Conservation (phyloP, 2,888 invertebrate species). For the Caenorhabditis sp. region DNA sequence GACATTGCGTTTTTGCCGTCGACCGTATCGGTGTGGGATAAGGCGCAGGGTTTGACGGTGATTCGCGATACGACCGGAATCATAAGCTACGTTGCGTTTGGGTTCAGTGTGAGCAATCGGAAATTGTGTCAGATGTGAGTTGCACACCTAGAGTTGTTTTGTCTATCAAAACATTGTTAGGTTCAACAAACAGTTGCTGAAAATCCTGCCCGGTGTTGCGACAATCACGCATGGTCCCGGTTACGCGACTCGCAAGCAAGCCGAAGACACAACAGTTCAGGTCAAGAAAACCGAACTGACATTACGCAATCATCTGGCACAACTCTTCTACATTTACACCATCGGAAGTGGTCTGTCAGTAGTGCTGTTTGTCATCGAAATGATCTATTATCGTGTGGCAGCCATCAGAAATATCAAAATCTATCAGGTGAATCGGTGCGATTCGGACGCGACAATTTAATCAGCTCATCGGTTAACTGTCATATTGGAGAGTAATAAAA, state of each 20-base stretch:
- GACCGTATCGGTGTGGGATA: constrained; percentile 47
- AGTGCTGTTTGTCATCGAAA: constrained; percentile 29
- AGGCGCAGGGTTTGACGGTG: constrained; percentile 40
- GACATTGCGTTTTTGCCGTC: constrained; percentile 53
- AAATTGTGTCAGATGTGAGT: constrained; percentile 42
- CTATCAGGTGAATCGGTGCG: not conserved
- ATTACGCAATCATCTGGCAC: constrained; percentile 43
- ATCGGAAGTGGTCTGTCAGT: constrained; percentile 30
- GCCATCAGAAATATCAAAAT: constrained; percentile 25
- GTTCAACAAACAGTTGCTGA: constrained; percentile 54
- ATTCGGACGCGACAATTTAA: not conserved
- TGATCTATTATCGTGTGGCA: constrained; percentile 17
- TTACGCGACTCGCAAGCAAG: constrained; percentile 42
- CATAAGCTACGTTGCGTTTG: constrained; percentile 49
- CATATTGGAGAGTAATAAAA: too few relatives aligned
- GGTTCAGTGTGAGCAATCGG: constrained; percentile 50
- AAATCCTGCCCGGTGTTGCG: constrained; percentile 50
- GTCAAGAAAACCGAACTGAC: constrained; percentile 36
- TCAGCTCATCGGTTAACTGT: too few relatives aligned
- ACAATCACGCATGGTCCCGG: constrained; percentile 50
- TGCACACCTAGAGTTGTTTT: too few relatives aligned
- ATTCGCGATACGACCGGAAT: constrained; percentile 55
- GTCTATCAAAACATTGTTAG: constrained; percentile 12
- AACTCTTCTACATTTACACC: constrained; percentile 44
- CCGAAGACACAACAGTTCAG: constrained; percentile 43